Base-by-base conservation (phyloP, 92 coral and sea anemone genomes). In the Zoanthus solanderi region DNA sequence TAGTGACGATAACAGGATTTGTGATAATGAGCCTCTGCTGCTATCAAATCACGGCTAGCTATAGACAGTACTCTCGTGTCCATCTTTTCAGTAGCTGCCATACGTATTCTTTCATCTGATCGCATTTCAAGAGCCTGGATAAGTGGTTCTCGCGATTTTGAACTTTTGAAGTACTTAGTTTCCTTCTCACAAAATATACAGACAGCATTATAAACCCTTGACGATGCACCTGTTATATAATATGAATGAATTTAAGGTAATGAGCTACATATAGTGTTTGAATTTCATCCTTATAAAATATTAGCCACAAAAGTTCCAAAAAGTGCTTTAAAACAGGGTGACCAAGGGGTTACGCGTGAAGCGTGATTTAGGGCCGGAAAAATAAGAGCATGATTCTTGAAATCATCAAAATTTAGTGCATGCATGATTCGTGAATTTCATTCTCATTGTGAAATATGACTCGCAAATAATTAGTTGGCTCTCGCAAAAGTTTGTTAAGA, bases 21-120 rank as follows among this genome's bases (percentile, higher is more conserved):
- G 77, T 87, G 84, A 75, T 87, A 87, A 48, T 83, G 77, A 23
- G 90, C 90, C 67, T 77, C 90, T 60, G 90, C 90, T 28, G 76
- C 84, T 77, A 77, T 73, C 76, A 87, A 75, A 52, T 61, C 84
- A 57, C 90, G 85, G 54, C 84, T 75, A 16, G 60, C 85, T 75
- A 76, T 31, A 60, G 75, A 84, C 63, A 44, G 77, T 29, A 76
- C 63, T 63, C 90, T 87, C 52, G 18, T 77, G 73, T 87, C 78
- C 7, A 74, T 44, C 65, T 63, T 58, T 29, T 66, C 48, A 30
- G 65, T 85, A 52, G 79, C 81, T 52, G 88, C 79, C 15, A 71
- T 60, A 53, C 88, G 73, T 12, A 72, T 75, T 78, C 67, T 68
- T 76, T 78, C 53, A 60, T 84, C 89, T 56, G 92, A 83, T 7